Conservation (phyloP, 2,113 vertebrate species). For the Sorex fumeus region DNA sequence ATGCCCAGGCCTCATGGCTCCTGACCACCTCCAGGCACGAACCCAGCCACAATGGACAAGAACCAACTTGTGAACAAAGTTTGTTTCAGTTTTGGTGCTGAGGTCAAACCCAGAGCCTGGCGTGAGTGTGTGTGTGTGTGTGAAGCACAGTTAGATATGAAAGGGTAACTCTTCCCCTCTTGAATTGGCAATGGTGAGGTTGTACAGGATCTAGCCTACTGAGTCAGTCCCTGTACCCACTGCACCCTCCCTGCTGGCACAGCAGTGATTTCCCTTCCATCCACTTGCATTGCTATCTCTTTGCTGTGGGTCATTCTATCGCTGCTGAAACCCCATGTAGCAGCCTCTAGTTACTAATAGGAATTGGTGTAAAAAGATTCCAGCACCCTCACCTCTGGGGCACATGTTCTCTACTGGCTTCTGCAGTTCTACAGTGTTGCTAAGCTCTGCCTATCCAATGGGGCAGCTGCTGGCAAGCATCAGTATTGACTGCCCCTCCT, state of each 20-base stretch:
- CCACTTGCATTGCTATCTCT: neutral
- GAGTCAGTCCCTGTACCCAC: neutral
- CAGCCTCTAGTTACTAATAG: neutral
- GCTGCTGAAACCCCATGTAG: neutral
- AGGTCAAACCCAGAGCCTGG: neutral
- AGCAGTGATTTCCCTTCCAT: neutral
- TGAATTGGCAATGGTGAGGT: neutral
- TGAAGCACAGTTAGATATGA: neutral
- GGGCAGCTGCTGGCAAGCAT: neutral
- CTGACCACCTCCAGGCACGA: no score
- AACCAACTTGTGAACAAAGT: no score
- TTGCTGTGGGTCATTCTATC: neutral
- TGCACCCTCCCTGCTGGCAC: neutral
- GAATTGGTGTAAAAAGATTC: neutral
- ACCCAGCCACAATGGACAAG: no score
- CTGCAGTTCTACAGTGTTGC: neutral
- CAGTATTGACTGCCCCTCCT: neutral
- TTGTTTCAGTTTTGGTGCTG: no score
- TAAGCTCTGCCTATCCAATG: neutral
- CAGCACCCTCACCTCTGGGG: neutral
- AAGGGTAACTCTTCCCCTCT: neutral
- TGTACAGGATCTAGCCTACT: neutral
- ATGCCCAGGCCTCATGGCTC: no score
- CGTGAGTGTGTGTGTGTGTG: neutral
- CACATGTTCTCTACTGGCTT: neutral